Evolutionary conservation across 2,888 invertebrate genomes (phyloP).

Genomic region (Stenodera caucasica): DNA sequence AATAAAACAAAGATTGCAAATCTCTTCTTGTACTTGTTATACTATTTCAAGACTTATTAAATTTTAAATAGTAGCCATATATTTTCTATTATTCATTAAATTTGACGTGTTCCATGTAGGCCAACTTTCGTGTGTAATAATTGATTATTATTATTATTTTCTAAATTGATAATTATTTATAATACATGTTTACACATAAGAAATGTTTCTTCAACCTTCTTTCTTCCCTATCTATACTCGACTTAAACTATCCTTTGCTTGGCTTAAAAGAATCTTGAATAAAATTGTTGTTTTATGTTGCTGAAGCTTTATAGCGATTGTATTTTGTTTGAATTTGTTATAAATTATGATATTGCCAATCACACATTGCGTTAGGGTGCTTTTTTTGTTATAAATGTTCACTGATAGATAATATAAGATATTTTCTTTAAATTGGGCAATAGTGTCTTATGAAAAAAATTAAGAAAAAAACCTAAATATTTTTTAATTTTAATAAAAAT

Average conservation of each 20-base stretch:
- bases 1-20: not conserved
- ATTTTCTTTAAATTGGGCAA: conserved; percentile 10
- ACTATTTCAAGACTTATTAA: not conserved
- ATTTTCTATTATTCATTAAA: not conserved
- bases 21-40: not conserved
- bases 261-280: conserved; percentile 41
- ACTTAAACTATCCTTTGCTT: conserved; percentile 43
- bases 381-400: conserved; percentile 33
- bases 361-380: conserved; percentile 37
- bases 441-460: conserved; percentile 20
- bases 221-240: conserved; percentile 15
- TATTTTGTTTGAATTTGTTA: not conserved
- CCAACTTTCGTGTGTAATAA: conserved; percentile 7
- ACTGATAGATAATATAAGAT: conserved; percentile 18
- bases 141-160: conserved; percentile 9
- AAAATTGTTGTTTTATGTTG: conserved; percentile 43
- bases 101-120: conserved; percentile 1
- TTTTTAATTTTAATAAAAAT: conserved; percentile 22
- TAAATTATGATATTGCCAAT: conserved; percentile 19
- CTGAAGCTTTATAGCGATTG: conserved; percentile 46
- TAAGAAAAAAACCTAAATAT: conserved; percentile 14
- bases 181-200: conserved; percentile 42
- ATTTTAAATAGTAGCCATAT: not conserved
- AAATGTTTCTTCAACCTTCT: conserved; percentile 30
- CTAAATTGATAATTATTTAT: not conserved